Base-by-base conservation (phyloP, 1,140 invertebrate genomes). In the Drosophila aff. region DNA sequence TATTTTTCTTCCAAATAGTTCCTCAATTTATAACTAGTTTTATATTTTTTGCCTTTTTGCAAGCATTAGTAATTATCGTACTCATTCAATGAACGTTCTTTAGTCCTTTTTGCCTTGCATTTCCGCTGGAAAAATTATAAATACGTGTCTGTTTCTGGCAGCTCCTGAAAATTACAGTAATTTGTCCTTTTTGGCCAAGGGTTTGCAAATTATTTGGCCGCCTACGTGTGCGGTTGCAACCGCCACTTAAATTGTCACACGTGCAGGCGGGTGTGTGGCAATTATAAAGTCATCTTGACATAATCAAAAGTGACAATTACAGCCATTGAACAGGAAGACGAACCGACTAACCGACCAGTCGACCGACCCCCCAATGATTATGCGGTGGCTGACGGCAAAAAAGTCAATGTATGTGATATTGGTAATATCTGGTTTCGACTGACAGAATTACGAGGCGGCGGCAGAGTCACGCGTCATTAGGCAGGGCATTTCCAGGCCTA, bases 281-380 rank as follows among this genome's bases (percentile, higher is more conserved):
- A 91, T 91, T 91, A 91, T 92, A 91, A 91, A 91, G 90, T 92
- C 90, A 92, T 92, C 90, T 92, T 92, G 90, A 90, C 85, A 86
- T 92, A 92, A 92, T 92, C 90, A 92, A 86, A 92, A 92, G 90
- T 92, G 90, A 92, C 90, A 92, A 92, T 92, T 86, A 92, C 90
- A 91, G 66, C 74, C 82, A 92, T 84, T 87, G 90, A 79, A 80
- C 86, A 91, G 80, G 82, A 84, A 83, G 76, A 77, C 53, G 46
- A 50, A 57, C 64, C 55, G 76, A 68, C 62, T 41, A 50, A 57
- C 63, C 59, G 31, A 38, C 26, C 26, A 26, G 26, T 33, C 31
- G 31, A 11, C 11, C 28, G 50, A 36, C 60, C 60, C 72, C 67
- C 67, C 67, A 81, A 81, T 85, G 82, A 85, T 85, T 85, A 79